Conservation (phyloP, 2,113 vertebrate species). For the Muntiacus muntjak region DNA sequence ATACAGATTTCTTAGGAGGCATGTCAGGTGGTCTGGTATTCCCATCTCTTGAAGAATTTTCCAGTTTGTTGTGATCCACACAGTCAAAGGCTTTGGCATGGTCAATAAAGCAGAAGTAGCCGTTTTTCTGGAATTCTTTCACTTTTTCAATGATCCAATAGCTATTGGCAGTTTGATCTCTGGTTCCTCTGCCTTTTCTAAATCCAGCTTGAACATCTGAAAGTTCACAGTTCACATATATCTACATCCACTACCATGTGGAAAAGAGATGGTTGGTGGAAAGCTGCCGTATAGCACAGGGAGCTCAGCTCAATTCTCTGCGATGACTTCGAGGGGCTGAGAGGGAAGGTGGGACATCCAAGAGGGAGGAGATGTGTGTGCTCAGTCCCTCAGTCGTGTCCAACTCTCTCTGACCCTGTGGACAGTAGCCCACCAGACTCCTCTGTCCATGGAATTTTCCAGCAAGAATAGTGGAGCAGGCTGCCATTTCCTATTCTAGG, state of each 20-base stretch:
- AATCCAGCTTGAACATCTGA: neutral
- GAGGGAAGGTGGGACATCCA: neutral
- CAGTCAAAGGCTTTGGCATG: neutral
- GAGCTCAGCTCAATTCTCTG: neutral
- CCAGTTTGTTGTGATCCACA: neutral
- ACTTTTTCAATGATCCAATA: fast-evolving
- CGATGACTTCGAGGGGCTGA: neutral
- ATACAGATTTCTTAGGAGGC: neutral
- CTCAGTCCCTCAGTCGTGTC: neutral
- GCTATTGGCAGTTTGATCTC: neutral
- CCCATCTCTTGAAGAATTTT: neutral
- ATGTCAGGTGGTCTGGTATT: neutral
- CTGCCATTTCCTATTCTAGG: neutral
- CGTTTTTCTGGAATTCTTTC: neutral
- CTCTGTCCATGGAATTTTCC: neutral
- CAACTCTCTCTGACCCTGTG: neutral
- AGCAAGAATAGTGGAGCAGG: neutral
- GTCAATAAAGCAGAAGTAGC: neutral
- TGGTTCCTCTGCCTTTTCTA: neutral
- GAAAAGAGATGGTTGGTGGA: neutral
- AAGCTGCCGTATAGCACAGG: neutral
- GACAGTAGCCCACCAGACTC: neutral
- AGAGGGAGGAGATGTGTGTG: neutral
- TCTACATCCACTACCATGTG: neutral
- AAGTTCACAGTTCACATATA: neutral